Evolutionary conservation across 1,140 invertebrate species (phyloP).

Genomic region (Temnothorax curvispinosus): DNA sequence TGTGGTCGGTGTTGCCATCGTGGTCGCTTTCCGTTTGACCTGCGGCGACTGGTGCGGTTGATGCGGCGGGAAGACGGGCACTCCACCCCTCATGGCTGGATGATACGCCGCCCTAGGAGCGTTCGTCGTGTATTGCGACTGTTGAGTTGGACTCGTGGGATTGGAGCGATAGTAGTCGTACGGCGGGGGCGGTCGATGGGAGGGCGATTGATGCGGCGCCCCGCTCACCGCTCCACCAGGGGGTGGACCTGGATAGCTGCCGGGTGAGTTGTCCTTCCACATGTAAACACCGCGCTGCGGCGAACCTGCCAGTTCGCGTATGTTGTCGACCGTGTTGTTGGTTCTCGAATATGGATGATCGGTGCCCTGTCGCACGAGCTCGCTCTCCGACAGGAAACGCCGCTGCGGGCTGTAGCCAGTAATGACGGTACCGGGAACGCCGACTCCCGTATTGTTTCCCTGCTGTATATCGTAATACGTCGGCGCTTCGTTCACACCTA

Average conservation of each 20-base stretch:
- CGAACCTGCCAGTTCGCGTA: slow-evolving; percentile 92
- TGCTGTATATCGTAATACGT: slow-evolving; percentile 86
- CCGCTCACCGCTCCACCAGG: slow-evolving; percentile 46
- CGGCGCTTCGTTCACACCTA: slow-evolving; percentile 88
- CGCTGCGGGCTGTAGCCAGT: slow-evolving; percentile 90
- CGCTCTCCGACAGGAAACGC: slow-evolving; percentile 94
- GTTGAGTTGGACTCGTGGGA: slow-evolving; percentile 92
- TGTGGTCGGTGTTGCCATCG: slow-evolving; percentile 83
- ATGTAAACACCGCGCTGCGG: slow-evolving; percentile 93
- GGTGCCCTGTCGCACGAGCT: slow-evolving; percentile 90
- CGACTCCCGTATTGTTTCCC: slow-evolving; percentile 67
- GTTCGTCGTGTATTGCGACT: slow-evolving; percentile 82
- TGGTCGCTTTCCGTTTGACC: slow-evolving; percentile 87
- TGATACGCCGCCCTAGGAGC: slow-evolving; percentile 85
- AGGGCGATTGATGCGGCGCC: slow-evolving; percentile 78
- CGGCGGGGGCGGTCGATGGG: slow-evolving; percentile 79
- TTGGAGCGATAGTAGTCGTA: slow-evolving; percentile 89
- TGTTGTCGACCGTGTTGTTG: slow-evolving; percentile 87
- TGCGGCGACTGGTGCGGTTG: slow-evolving; percentile 87
- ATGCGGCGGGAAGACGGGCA: slow-evolving; percentile 89
- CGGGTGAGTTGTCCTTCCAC: slow-evolving; percentile 92
- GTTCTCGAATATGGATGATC: slow-evolving; percentile 85
- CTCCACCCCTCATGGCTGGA: slow-evolving; percentile 88
- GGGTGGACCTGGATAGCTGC: slow-evolving; percentile 75
- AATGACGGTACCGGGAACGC: slow-evolving; percentile 77